Conservation (phyloP, 2,797 vertebrate genomes). For the Cynodonichthys magdalenae region DNA sequence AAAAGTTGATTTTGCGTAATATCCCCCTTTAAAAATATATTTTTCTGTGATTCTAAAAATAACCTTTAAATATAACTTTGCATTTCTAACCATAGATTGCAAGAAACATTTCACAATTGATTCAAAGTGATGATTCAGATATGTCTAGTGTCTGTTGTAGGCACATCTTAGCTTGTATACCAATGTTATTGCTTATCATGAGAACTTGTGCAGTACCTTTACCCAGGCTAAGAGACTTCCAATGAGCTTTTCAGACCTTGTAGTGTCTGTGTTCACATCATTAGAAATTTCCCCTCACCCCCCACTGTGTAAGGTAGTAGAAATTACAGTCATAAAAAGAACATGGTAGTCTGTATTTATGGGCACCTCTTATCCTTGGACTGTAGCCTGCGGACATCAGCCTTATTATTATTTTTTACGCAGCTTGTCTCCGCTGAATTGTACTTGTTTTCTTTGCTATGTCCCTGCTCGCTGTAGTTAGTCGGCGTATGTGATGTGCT, state of each 20-base stretch:
- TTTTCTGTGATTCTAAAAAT: background rate
- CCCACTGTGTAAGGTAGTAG: background rate
- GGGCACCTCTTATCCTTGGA: constrained; percentile 18
- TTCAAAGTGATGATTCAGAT: background rate
- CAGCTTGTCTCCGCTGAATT: constrained; percentile 39
- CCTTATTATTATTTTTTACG: constrained; percentile 33
- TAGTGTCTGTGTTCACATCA: background rate
- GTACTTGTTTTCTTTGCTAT: constrained; percentile 12
- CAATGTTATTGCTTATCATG: background rate
- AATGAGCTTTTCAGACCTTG: background rate
- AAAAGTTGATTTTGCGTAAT: no score
- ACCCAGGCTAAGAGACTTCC: background rate
- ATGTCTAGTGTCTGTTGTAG: background rate
- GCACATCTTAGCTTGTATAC: background rate
- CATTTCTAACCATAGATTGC: no score
- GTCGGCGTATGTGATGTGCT: background rate
- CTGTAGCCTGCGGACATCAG: constrained; percentile 31
- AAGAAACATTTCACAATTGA: no score
- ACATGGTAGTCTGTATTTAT: constrained; percentile 9
- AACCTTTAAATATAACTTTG: no score
- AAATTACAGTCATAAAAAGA: constrained; percentile 12
- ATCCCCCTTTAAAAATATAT: no score
- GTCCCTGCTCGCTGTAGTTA: background rate
- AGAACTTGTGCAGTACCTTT: background rate
- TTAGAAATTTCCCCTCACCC: background rate